Evolutionary conservation across 2,888 invertebrate species (phyloP).

Genomic region (Drosophila histrio): DNA sequence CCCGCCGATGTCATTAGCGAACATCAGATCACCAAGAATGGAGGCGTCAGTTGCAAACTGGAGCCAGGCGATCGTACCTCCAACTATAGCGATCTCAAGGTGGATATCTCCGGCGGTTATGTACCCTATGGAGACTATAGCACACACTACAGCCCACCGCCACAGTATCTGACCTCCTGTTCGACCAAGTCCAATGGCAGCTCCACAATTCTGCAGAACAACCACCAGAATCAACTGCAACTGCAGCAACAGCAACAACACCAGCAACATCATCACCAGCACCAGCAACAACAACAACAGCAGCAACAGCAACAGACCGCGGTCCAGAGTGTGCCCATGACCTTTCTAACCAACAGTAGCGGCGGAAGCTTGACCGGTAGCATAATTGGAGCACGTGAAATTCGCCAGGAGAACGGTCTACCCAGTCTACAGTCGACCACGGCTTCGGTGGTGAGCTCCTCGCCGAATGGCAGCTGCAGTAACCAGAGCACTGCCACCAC

Average conservation of each 20-base stretch:
- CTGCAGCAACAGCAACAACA: slow-evolving; percentile 80
- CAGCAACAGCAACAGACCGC: slow-evolving; percentile 69
- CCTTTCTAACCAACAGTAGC: slow-evolving; percentile 80
- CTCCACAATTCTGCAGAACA: slow-evolving; percentile 81
- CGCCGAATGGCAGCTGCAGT: slow-evolving; percentile 84
- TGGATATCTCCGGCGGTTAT: slow-evolving; percentile 90
- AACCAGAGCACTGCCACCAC: slow-evolving; percentile 83
- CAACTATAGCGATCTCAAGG: slow-evolving; percentile 95
- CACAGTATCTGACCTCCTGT: slow-evolving; percentile 83
- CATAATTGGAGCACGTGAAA: slow-evolving; percentile 83
- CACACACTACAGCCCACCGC: slow-evolving; percentile 94
- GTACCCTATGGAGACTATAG: slow-evolving; percentile 94
- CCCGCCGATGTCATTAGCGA: slow-evolving; percentile 84
- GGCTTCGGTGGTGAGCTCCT: slow-evolving; percentile 83
- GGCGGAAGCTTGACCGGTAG: slow-evolving; percentile 83
- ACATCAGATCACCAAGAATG: slow-evolving; percentile 84
- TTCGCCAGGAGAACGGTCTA: slow-evolving; percentile 84
- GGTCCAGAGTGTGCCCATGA: slow-evolving; percentile 81
- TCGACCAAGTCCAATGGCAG: slow-evolving; percentile 83
- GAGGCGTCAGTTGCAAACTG: slow-evolving; percentile 85
- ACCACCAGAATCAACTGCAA: slow-evolving; percentile 81
- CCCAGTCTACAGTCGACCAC: slow-evolving; percentile 83
- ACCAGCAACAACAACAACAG: slow-evolving; percentile 68
- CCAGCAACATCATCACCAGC: slow-evolving; percentile 67
- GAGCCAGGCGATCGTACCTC: slow-evolving; percentile 92